phyloP scores from a whole-genome alignment of 2,113 vertebrate species.

The Osmerus eperlanus region DNA sequence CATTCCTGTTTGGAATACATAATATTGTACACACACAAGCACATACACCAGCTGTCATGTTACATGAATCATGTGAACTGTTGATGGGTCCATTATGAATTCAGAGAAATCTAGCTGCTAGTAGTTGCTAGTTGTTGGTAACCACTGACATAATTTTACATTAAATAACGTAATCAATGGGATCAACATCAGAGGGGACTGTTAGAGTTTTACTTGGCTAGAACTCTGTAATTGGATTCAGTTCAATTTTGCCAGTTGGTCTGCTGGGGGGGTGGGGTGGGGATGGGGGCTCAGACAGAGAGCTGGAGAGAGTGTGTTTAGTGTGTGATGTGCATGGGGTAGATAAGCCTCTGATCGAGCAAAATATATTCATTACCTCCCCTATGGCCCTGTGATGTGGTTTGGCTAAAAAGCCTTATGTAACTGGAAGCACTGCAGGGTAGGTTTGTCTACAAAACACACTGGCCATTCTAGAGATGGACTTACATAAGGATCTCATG shows the following conservation, averaged over 20 bases:
- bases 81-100: neutral
- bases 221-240: constrained; percentile 35
- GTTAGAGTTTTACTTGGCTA: neutral
- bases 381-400: constrained; percentile 44
- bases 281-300: constrained; percentile 52
- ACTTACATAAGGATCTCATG: too few species aligned
- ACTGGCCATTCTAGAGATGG: constrained; percentile 16
- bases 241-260: constrained; percentile 48
- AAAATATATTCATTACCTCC: constrained; percentile 49
- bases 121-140: neutral
- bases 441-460: constrained; percentile 50
- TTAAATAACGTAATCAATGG: constrained; percentile 3
- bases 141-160: constrained; percentile 22
- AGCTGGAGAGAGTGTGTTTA: constrained; percentile 46
- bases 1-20: too few species aligned
- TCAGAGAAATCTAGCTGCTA: neutral
- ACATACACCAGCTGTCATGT: neutral
- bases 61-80: neutral
- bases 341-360: constrained; percentile 20
- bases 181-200: neutral
- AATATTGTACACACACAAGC: too few species aligned
- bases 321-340: constrained; percentile 21
- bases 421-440: constrained; percentile 43
- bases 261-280: constrained; percentile 34
- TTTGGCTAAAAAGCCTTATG: constrained; percentile 49